phyloP scores from a whole-genome alignment of 2,113 vertebrate species.

The Paramormyrops kingsleyae region DNA sequence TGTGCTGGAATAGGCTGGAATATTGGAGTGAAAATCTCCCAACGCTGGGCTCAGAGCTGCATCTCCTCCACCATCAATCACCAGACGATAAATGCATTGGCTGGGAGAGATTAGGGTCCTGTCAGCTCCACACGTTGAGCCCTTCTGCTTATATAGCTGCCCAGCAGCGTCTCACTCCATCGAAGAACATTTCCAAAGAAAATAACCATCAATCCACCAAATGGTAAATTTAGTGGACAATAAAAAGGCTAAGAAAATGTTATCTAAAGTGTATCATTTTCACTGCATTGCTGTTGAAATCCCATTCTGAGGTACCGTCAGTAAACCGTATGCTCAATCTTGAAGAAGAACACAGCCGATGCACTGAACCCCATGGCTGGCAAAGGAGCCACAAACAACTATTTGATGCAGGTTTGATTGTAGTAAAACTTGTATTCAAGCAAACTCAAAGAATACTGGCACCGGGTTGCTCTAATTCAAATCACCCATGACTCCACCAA shows the following conservation, averaged over 20 bases:
- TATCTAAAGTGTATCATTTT: not conserved
- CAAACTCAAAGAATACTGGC: not conserved
- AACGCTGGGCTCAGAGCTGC: not conserved
- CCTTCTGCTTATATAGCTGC: not conserved
- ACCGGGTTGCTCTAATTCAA: not conserved
- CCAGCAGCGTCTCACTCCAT: not conserved
- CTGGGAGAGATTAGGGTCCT: slow-evolving; percentile 5
- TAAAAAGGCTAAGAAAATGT: not conserved
- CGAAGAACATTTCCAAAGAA: not conserved
- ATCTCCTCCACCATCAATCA: not conserved
- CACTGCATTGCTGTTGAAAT: not conserved
- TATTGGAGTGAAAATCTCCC: not conserved
- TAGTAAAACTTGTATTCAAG: not conserved
- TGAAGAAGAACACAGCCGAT: not conserved
- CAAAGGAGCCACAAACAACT: not conserved
- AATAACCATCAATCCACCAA: not conserved
- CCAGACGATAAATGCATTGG: not conserved
- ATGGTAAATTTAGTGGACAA: not conserved
- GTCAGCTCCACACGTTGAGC: not conserved
- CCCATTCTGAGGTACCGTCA: not conserved
- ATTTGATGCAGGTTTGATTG: not conserved
- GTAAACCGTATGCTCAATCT: not conserved
- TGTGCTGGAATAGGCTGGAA: not conserved
- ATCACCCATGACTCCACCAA: not conserved
- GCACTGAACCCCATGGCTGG: not conserved